Base-by-base conservation (phyloP, 2,113 vertebrate species). In the Melanostigma gelatinosum region DNA sequence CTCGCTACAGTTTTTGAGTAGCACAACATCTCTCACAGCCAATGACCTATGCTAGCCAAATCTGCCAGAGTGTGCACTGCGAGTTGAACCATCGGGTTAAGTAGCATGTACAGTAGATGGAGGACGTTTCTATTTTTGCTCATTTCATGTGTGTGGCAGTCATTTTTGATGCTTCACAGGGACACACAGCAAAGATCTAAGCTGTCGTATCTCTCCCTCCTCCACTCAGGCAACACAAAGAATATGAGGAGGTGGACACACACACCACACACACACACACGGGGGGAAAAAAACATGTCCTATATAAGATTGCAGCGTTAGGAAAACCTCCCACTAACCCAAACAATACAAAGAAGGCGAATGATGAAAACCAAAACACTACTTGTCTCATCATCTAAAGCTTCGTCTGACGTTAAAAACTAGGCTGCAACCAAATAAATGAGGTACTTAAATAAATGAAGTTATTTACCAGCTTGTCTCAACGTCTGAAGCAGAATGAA, bases 21-120 rank as follows among this genome's bases (percentile, higher is more conserved):
- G 87, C 75, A 88, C 82, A 85, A 92, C 79, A 80, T 65, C 34
- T 79, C 74, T 74, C 66, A 66, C 84, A 88, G 78, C 63, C 84
- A 74, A 32, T 80, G 75, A 92, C 80, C 82, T 89, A 62, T 15
- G 66, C 69, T 13, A 24, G 63, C 58, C 77, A 85, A 89, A 77
- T 85, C 82, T 84, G 82, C 46, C 29, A 11, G 29, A 82, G 61
- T 40, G 44, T 44, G 62, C 32, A 64, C 60, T 32, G 60, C 1
- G n/a, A 75, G 36, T 70, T 38, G 48, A 72, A 69, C 38, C 46
- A 15, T 24, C 44, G 55, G 52, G 67, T 72, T 66, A 42, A 54
- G 68, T 74, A 52, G 34, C 62, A 77, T 58, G 32, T 70, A 61
- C 58, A 84, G 48, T 24, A 34, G 80, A 71, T 48, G 44, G 61